These are phyloP conservation scores for Macaca fascicularis DNA, from an alignment of 2,113 vertebrate genomes.

Conservation along the genomic window DNA sequence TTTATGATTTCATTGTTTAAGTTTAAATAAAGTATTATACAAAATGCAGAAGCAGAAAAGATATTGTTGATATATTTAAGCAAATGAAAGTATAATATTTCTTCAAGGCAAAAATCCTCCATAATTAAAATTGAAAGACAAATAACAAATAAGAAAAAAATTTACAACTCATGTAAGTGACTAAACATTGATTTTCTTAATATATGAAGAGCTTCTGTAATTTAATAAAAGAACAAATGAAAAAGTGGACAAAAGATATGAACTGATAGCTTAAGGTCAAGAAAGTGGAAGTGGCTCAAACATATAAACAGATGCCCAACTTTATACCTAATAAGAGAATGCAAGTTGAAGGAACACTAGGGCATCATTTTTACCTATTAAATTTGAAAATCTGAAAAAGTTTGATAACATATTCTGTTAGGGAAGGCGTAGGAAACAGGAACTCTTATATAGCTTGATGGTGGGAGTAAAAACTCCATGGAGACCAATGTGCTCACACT, in stretches of 20 bases:
- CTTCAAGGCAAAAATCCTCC: neutral
- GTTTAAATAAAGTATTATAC: neutral
- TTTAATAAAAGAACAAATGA: neutral
- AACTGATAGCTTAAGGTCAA: neutral
- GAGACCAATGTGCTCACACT: neutral
- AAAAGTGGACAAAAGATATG: neutral
- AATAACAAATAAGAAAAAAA: neutral
- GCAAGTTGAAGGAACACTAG: neutral
- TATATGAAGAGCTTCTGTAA: neutral
- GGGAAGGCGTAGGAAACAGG: neutral
- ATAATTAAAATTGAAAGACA: constrained; percentile 2
- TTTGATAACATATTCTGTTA: neutral
- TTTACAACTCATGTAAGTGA: neutral
- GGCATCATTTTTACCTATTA: neutral
- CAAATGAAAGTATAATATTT: neutral
- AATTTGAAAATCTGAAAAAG: neutral
- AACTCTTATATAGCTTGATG: neutral
- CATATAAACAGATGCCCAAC: neutral
- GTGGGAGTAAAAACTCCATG: neutral
- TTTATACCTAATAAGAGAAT: neutral
- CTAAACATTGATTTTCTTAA: neutral
- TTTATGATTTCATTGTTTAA: neutral
- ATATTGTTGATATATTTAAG: neutral
- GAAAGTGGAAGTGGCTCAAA: neutral
- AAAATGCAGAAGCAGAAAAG: neutral